Percentiles rank a stretch among this genome's conserved stretches.
Evolutionary conservation across 2,113 vertebrate species (phyloP).

Genomic region (Leptodactylus fuscus): DNA sequence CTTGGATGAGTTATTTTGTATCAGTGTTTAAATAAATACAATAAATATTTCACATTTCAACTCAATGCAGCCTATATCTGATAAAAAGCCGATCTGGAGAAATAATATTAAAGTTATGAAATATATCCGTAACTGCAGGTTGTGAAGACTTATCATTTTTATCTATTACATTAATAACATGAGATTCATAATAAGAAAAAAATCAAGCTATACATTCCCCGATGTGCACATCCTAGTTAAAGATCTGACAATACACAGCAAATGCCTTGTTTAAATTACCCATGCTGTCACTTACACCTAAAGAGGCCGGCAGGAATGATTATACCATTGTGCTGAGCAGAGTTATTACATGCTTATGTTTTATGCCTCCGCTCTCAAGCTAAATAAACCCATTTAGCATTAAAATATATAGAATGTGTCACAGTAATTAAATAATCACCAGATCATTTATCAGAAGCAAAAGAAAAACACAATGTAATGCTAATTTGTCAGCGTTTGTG

Average conservation of each 20-base stretch:
- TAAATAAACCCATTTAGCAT: conserved; percentile 42
- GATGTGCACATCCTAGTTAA: not conserved
- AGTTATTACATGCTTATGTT: conserved; percentile 45
- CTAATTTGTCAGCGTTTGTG: conserved; percentile 55
- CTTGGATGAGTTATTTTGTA: conserved; percentile 21
- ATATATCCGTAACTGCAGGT: conserved; percentile 8
- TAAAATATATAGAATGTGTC: conserved; percentile 50
- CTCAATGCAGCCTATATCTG: not conserved
- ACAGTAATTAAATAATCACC: conserved; percentile 53
- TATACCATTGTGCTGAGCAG: conserved; percentile 24
- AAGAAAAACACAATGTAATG: conserved; percentile 36
- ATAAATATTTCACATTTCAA: conserved; percentile 25
- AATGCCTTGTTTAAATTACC: conserved; percentile 29
- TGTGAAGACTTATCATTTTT: not conserved
- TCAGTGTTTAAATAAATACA: conserved; percentile 29
- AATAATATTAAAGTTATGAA: conserved; percentile 21
- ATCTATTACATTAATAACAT: conserved; percentile 31
- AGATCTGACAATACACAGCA: conserved; percentile 16
- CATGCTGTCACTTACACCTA: conserved; percentile 6
- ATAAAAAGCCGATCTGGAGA: not conserved
- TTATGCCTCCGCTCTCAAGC: conserved; percentile 6
- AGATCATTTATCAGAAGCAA: conserved; percentile 44
- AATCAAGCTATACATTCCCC: not conserved
- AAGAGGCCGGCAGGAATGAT: conserved; percentile 5
- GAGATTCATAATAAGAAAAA: not conserved